Conservation (phyloP, 1,140 invertebrate species). For the Antheraea pernyi region DNA sequence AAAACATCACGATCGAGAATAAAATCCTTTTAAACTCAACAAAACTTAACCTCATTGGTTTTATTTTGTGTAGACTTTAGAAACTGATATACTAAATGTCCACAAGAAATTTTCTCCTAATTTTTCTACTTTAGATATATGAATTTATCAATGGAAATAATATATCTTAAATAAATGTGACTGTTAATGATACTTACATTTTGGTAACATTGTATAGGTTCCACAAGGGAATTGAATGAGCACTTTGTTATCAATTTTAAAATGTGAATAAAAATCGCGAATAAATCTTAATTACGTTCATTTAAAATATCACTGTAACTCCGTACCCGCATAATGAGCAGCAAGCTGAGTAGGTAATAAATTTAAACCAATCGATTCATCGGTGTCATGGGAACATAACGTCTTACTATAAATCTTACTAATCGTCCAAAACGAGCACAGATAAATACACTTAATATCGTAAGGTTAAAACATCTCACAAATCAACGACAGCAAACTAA, state of each 20-base stretch:
- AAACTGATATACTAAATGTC: background rate
- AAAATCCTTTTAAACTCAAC: too few relatives aligned
- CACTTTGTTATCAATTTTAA: background rate
- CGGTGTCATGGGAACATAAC: conserved; percentile 1
- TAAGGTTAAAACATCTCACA: conserved; percentile 64
- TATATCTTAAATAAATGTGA: too few relatives aligned
- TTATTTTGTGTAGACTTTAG: too few relatives aligned
- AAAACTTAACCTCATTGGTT: too few relatives aligned
- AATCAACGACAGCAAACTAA: conserved; percentile 71
- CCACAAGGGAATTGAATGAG: background rate
- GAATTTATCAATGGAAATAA: background rate
- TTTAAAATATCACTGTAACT: background rate
- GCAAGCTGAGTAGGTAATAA: background rate
- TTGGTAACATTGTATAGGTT: too few relatives aligned
- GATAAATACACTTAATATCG: conserved; percentile 7
- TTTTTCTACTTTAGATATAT: background rate
- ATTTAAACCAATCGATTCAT: background rate
- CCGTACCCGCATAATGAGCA: background rate
- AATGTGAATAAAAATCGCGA: background rate
- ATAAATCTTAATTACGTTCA: background rate
- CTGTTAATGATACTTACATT: too few relatives aligned
- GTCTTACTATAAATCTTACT: background rate
- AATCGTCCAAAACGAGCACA: conserved; percentile 3
- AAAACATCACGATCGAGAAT: background rate
- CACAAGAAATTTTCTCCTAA: background rate